Percentiles rank a stretch among this genome's conserved stretches.
Evolutionary conservation across 2,888 invertebrate genomes (phyloP).

Genomic region (Sesia apiformis): DNA sequence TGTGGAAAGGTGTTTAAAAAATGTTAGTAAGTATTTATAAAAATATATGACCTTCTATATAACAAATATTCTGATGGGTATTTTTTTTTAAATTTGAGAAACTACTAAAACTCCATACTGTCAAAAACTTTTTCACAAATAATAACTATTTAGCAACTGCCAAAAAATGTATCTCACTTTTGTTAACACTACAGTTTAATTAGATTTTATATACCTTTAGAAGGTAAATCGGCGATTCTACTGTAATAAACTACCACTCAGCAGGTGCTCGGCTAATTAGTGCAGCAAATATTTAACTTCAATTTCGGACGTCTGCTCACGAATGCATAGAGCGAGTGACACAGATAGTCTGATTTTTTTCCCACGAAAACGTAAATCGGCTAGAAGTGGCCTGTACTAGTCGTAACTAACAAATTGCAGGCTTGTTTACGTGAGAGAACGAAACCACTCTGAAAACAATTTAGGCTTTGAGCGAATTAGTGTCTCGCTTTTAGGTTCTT

Average conservation of each 20-base stretch:
- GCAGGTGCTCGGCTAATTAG: slow-evolving; percentile 32
- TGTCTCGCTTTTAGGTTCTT: background rate
- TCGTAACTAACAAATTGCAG: background rate
- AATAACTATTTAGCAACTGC: too few relatives aligned
- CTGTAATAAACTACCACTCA: background rate
- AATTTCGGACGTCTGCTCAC: slow-evolving; percentile 19
- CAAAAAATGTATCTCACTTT: too few relatives aligned
- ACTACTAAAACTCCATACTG: too few relatives aligned
- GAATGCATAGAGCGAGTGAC: slow-evolving; percentile 22
- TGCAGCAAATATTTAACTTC: slow-evolving; percentile 38
- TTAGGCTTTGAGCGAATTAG: background rate
- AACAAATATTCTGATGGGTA: too few relatives aligned
- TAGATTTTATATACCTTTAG: background rate
- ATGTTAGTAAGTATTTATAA: too few relatives aligned
- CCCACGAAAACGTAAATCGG: background rate
- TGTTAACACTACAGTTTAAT: too few relatives aligned
- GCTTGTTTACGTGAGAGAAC: background rate
- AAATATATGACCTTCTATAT: too few relatives aligned
- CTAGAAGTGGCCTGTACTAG: background rate
- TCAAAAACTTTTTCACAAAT: too few relatives aligned
- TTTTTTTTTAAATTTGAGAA: too few relatives aligned
- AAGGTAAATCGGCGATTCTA: background rate
- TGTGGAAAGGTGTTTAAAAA: too few relatives aligned
- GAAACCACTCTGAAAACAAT: background rate
- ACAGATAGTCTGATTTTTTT: background rate